Percentiles rank a stretch among this genome's conserved stretches.
phyloP scores from a whole-genome alignment of 2,888 invertebrate genomes.

The Sarcophaga subvicina region DNA sequence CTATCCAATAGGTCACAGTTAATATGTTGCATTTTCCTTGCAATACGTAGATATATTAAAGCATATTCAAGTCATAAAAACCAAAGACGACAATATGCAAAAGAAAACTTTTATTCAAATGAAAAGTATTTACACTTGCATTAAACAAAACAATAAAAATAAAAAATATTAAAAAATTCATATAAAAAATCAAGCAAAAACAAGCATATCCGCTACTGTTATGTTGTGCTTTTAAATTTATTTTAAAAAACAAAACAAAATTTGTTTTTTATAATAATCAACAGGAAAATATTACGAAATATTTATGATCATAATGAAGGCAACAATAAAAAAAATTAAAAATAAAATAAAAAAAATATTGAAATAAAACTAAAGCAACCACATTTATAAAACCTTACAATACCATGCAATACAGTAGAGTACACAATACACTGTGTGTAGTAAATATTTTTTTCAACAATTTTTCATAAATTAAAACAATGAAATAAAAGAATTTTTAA shows the following conservation, averaged over 20 bases:
- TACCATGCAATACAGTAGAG: conserved; percentile 15
- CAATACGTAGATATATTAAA: too few species aligned
- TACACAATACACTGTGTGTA: too few species aligned
- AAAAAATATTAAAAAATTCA: background rate
- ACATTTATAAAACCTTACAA: conserved; percentile 29
- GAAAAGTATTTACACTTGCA: conserved; percentile 44
- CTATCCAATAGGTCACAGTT: too few species aligned
- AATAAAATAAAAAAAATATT: background rate
- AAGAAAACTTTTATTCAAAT: conserved; percentile 42
- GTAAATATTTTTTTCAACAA: background rate
- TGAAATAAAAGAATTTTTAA: conserved; percentile 14
- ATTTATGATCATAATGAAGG: conserved; percentile 58
- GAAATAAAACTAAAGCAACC: conserved; percentile 37
- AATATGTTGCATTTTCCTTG: too few species aligned
- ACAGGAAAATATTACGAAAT: conserved; percentile 68
- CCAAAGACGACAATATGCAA: background rate
- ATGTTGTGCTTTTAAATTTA: background rate
- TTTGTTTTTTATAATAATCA: conserved; percentile 42
- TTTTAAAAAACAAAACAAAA: background rate
- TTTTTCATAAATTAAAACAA: too few species aligned
- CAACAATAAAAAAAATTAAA: conserved; percentile 6
- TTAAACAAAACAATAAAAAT: background rate
- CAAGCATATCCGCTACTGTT: conserved; percentile 50
- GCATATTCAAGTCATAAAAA: background rate
- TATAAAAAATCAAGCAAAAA: conserved; percentile 38